Percentiles rank a stretch among this genome's conserved stretches.
Evolutionary conservation across 2,113 vertebrate genomes (phyloP).

Genomic region (Neolamprologus sp.): DNA sequence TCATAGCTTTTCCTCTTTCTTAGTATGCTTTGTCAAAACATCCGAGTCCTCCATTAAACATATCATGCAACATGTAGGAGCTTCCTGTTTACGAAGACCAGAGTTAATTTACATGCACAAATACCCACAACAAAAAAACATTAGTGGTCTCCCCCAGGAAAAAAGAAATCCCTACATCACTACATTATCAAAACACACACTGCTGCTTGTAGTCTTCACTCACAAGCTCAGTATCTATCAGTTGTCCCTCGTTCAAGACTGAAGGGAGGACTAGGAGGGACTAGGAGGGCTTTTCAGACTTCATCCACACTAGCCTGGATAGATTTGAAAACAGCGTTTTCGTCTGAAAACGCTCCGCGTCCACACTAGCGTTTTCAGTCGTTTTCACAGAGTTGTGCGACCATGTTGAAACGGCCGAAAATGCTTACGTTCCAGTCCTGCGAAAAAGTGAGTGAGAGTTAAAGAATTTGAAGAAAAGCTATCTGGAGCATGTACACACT

Average conservation of each 20-base stretch:
- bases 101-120: neutral
- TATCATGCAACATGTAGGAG: neutral
- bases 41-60: neutral
- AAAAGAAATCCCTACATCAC: neutral
- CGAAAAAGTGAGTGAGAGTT: neutral
- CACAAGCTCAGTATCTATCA: neutral
- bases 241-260: neutral
- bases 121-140: neutral
- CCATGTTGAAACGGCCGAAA: neutral
- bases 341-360: rapidly evolving
- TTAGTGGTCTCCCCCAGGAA: neutral
- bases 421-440: neutral
- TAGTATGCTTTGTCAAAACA: neutral
- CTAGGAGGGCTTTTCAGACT: neutral
- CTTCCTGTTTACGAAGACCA: neutral
- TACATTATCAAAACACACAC: neutral
- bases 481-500: neutral
- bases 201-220: neutral
- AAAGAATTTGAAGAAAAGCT: neutral
- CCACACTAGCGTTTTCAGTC: neutral
- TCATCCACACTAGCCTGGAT: neutral
- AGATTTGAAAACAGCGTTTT: neutral
- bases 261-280: neutral
- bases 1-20: neutral
- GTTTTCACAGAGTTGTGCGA: neutral